Conservation (phyloP, 2,888 invertebrate genomes). For the Tenthredo amoena region DNA sequence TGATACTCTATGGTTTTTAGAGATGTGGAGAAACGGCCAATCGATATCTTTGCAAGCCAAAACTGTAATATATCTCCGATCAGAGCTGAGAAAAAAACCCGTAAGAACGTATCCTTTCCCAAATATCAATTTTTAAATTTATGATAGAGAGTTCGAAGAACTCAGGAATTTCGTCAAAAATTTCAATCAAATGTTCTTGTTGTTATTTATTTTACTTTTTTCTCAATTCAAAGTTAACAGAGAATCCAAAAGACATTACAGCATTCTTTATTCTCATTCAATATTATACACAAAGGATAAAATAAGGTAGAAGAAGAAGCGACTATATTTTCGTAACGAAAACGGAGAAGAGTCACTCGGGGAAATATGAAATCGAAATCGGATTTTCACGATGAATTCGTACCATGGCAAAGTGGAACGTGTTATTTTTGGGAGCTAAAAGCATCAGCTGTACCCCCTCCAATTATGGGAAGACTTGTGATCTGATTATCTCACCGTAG, state of each 20-base stretch:
- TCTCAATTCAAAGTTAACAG: not conserved
- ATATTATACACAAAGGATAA: not conserved
- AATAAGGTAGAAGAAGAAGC: not conserved
- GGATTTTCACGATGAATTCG: not conserved
- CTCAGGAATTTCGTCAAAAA: not conserved
- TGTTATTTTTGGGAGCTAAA: not conserved
- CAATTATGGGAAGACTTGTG: not conserved
- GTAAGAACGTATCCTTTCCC: not conserved
- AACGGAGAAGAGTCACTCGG: not conserved
- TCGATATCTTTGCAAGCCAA: not conserved
- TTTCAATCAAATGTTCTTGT: not conserved
- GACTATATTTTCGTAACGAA: not conserved
- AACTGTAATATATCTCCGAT: no score
- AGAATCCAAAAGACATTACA: not conserved
- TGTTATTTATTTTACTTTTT: not conserved
- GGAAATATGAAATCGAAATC: not conserved
- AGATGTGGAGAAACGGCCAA: not conserved
- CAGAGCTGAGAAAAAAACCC: not conserved
- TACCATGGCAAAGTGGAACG: not conserved
- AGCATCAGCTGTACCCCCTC: not conserved
- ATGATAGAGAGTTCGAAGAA: not conserved
- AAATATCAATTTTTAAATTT: no score
- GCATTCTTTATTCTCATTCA: not conserved
- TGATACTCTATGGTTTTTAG: no score
- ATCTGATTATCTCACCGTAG: constrained; percentile 62